phyloP scores from a whole-genome alignment of 2,797 vertebrate species.

The Girardinus metallicus region DNA sequence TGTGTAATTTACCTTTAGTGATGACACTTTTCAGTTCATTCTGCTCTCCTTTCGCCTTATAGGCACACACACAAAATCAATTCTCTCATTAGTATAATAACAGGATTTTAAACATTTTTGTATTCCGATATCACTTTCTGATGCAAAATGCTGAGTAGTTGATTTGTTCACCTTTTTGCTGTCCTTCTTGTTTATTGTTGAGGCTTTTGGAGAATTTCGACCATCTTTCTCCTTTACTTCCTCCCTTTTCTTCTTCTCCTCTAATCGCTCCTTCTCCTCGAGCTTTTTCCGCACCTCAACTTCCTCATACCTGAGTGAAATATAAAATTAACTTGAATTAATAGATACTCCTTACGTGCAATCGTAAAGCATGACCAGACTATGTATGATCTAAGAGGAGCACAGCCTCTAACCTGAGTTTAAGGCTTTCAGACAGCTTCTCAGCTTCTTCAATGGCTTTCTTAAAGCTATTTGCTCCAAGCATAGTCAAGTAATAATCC shows the following conservation, averaged over 20 bases:
- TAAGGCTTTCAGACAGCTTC: slow-evolving; percentile 96
- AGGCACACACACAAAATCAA: slow-evolving; percentile 18
- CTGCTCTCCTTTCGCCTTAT: slow-evolving; percentile 87
- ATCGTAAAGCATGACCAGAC: not conserved
- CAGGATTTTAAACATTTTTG: not conserved
- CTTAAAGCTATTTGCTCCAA: slow-evolving; percentile 91
- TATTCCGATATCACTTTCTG: not conserved
- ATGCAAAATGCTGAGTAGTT: not conserved
- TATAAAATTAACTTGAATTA: not conserved
- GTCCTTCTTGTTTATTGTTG: slow-evolving; percentile 81
- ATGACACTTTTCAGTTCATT: slow-evolving; percentile 78
- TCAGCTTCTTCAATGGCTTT: slow-evolving; percentile 98
- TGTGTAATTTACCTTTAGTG: slow-evolving; percentile 81
- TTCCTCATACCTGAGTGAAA: slow-evolving; percentile 90
- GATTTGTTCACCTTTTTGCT: slow-evolving; percentile 83
- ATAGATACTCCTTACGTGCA: not conserved
- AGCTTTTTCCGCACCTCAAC: slow-evolving; percentile 94
- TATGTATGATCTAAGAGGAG: not conserved
- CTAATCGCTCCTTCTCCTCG: slow-evolving; percentile 91
- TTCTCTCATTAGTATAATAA: not conserved
- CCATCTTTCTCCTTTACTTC: slow-evolving; percentile 79
- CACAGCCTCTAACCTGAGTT: slow-evolving; percentile 86
- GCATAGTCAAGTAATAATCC: slow-evolving; percentile 91
- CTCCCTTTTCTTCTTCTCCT: slow-evolving; percentile 87
- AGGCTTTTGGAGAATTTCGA: slow-evolving; percentile 75